Evolutionary conservation across 2,888 invertebrate genomes (phyloP).

Genomic region (Pristionchus arcanus): DNA sequence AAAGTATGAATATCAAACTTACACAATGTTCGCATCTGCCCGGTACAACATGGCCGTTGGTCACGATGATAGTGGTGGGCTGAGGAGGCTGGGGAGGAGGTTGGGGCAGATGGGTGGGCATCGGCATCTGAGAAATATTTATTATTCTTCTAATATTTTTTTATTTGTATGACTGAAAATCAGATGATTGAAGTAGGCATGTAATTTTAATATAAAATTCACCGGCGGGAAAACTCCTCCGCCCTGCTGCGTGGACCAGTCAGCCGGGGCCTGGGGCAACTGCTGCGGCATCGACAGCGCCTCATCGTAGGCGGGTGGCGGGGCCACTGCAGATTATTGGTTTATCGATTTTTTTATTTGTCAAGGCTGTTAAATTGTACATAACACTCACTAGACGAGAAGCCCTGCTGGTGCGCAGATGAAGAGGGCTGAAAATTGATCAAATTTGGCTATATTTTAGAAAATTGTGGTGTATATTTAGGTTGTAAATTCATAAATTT

Average conservation of each 20-base stretch:
- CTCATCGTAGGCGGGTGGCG: constrained; percentile 21
- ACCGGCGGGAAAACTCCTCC: neutral
- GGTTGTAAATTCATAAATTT: too few relatives aligned
- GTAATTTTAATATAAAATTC: neutral
- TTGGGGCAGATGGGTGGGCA: constrained; percentile 30
- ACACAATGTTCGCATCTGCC: constrained; percentile 41
- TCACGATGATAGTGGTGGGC: constrained; percentile 3
- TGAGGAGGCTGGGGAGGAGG: constrained; percentile 4
- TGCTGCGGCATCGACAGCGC: constrained; percentile 42
- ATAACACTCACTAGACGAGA: neutral
- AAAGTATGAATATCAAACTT: neutral
- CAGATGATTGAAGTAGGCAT: too few relatives aligned
- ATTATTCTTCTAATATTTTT: neutral
- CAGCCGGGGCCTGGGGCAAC: neutral
- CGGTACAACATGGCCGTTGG: neutral
- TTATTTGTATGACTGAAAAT: neutral
- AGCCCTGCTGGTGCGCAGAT: constrained; percentile 8
- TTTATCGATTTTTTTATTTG: neutral
- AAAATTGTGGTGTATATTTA: too few relatives aligned
- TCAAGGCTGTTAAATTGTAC: neutral
- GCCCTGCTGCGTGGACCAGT: neutral
- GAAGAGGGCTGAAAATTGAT: constrained; percentile 21
- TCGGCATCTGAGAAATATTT: constrained; percentile 10
- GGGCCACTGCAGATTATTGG: constrained; percentile 10
- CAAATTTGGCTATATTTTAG: neutral